Base-by-base conservation (phyloP, 2,888 invertebrate species). In the Pheosia gnoma region DNA sequence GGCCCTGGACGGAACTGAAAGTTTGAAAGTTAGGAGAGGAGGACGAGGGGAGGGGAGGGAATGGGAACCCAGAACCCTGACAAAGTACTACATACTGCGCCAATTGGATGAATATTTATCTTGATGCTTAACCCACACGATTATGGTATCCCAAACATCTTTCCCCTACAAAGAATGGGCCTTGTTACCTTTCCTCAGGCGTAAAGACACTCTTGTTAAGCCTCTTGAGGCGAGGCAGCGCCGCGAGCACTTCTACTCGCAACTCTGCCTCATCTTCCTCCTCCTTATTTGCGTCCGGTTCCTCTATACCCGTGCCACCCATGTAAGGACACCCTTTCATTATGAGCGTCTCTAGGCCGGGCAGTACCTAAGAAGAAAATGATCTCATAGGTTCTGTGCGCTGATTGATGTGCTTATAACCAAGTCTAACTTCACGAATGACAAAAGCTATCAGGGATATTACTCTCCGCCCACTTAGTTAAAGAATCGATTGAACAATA, bases 311-410 rank as follows among this genome's bases (percentile, higher is more conserved):
- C 0, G 84, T 80, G 0, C 93, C 94, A n/a, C 94, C 94, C 86
- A 94, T 90, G 59, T 90, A 89, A 0, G 95, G 95, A 74, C 95
- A 95, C 5, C 94, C 94, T 65, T 88, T 88, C 57, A 95, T 63
- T 58, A 95, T 81, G 0, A 95, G 76, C 0, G 91, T 93, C 51
- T 95, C 91, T 58, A 95, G 73, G 0, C 80, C 85, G 5, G 88
- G 83, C 10, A 95, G 77, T 36, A 89, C 90, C 82, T 93, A 61
- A 59, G 56, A 54, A 52, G 25, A 25, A 25, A 25, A 25, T 25
- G 0, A 25, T 25, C 25, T 25, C 25, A 25, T 25, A 25, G 25
- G 25, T 25, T 25, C 25, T 25, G 2, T 25, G 25, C 25, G 25
- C 25, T 25, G 25, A 25, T 25, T 0, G 25, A 25, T 25, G 25